Evolutionary conservation across 1,140 invertebrate genomes (phyloP), one percentile per base, ranked within the genome.

Genomic region (Doryteuthis pealeii): DNA sequence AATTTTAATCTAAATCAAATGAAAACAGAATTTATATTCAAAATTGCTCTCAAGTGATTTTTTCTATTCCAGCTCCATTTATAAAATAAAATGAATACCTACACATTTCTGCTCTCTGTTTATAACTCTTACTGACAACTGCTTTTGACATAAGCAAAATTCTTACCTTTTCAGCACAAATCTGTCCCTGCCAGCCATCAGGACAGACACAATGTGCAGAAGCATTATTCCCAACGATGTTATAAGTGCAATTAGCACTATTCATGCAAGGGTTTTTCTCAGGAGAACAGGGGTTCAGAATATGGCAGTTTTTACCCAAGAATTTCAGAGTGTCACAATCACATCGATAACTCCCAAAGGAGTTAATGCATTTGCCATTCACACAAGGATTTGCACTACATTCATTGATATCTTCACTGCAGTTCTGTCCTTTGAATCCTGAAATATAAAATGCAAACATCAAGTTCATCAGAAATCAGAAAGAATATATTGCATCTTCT

Each of bases 291-390:
- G 83, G 79, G 54, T 83, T 79, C 30, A 79, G 73, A 6, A 67
- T 68, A 2, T 69, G 31, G 73, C 83, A 86, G 26, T 78, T 72
- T 12, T 74, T 75, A 8, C 87, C 89, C 33, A 82, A 75, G 78
- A 84, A 90, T 18, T 93, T 93, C 3, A 90, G 89, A 35, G 88
- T 81, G 35, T 40, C 35, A 83, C 95, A 96, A 12, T 84, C 85
- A 87, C 95, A 96, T 2, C 92, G 93, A 78, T 83, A 80, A 74
- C 77, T 73, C 92, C 91, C 93, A 91, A 89, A 15, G 3, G 89
- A 84, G 83, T 94, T 91, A 3, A 84, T 81, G 84, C 94, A 95
- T 1, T 89, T 93, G 90, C 10, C 30, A 31, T 26, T 45, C 4
- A 26, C 71, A 71, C 79, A 80, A 0, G 62, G 45, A 14, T 68